These are phyloP conservation scores for Alectoris magna DNA, from an alignment of 2,797 vertebrate genomes.

Conservation along the genomic window DNA sequence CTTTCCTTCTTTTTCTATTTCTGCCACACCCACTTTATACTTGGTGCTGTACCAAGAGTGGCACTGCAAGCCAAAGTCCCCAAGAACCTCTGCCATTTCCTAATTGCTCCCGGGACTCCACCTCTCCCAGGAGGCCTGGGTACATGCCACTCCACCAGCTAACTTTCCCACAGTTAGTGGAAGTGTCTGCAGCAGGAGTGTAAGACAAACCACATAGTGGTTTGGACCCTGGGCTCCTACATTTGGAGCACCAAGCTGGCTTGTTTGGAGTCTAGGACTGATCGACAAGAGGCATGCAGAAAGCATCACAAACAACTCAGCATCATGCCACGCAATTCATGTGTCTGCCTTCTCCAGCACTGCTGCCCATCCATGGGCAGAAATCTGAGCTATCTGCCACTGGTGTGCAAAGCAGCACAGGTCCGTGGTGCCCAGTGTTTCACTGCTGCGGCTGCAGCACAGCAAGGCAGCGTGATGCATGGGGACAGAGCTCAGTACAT, in stretches of 20 bases:
- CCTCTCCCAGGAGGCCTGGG: conserved; percentile 20
- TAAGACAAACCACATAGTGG: background rate
- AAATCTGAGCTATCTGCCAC: background rate
- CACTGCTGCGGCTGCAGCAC: background rate
- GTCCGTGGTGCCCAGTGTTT: background rate
- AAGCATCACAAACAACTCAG: background rate
- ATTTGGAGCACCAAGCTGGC: background rate
- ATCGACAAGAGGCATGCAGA: background rate
- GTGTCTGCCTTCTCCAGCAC: background rate
- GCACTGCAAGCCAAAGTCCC: background rate
- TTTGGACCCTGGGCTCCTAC: background rate
- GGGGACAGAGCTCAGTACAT: conserved; percentile 30
- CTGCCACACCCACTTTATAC: conserved; percentile 8
- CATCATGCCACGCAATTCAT: background rate
- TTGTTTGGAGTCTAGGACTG: background rate
- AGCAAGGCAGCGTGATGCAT: conserved; percentile 29
- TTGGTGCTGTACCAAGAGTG: background rate
- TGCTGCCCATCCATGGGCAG: background rate
- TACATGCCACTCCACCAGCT: conserved; percentile 14
- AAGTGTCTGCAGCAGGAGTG: background rate
- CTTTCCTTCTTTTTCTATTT: conserved; percentile 41
- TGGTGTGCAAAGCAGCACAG: background rate
- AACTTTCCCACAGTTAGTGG: conserved; percentile 27
- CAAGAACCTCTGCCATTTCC: conserved; percentile 23
- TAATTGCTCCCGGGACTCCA: conserved; percentile 35